Conservation (phyloP, 2,113 vertebrate species). For the Colossoma macropomum region DNA sequence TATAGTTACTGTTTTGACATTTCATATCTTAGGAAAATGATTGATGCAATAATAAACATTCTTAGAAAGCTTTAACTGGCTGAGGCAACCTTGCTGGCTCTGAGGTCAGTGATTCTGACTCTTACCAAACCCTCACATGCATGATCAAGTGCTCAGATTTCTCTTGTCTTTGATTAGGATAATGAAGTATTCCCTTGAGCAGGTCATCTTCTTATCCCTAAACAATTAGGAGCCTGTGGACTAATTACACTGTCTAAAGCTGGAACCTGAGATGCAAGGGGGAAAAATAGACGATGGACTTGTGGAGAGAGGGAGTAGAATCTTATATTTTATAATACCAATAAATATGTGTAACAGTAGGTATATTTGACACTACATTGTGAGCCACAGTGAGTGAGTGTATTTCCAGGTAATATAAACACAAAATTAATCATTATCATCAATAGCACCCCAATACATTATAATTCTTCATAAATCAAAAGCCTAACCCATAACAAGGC, state of each 20-base stretch:
- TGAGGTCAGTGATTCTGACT: constrained; percentile 30
- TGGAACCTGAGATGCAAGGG: constrained; percentile 21
- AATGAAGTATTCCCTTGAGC: constrained; percentile 54
- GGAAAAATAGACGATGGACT: background rate
- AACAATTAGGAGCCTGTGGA: constrained; percentile 61
- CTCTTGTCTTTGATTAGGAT: constrained; percentile 52
- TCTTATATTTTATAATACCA: background rate
- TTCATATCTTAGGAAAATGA: constrained; percentile 15
- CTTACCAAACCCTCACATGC: constrained; percentile 32
- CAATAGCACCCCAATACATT: background rate
- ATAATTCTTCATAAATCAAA: background rate
- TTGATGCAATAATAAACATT: constrained; percentile 12
- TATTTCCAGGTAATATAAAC: background rate
- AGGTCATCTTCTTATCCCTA: constrained; percentile 56
- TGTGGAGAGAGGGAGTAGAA: background rate
- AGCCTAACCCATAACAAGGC: too few species aligned
- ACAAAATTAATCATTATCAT: too few species aligned
- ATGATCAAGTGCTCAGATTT: constrained; percentile 47
- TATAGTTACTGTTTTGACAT: background rate
- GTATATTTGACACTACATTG: background rate
- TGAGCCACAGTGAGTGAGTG: too few species aligned
- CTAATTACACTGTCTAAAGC: constrained; percentile 55
- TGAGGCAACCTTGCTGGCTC: constrained; percentile 20
- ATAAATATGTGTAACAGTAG: background rate
- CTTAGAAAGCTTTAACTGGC: constrained; percentile 11